Evolutionary conservation across 2,113 vertebrate species (phyloP), one percentile per base, ranked within the genome.

Genomic region (Melanotaenia duboulayi): DNA sequence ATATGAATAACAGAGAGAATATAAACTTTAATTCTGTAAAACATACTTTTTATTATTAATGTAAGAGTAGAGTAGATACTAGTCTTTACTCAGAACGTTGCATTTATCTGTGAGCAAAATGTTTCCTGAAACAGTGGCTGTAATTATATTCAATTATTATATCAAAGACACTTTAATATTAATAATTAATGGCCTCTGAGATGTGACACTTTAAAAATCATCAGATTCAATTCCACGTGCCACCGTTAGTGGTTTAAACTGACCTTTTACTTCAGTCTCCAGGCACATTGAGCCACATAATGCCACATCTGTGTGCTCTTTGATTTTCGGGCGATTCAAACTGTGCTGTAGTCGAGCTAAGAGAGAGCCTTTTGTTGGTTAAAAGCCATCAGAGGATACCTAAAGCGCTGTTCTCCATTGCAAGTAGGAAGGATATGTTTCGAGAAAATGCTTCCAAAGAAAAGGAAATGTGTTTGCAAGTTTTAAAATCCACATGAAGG

Each of bases 251-350:
- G 92, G 88, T 88, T 78, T 71, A 48, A 49, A 25, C 11, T 93
- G 92, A 93, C 92, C 91, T 94, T n/a, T 94, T 92, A 83, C 65
- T 49, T 75, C 66, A 76, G 88, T 82, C 90, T 91, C 50, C 79
- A 88, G 89, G 88, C 91, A 60, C 71, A 75, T 80, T 82, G 62
- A 74, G 63, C 49, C 13, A 66, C 80, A 92, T 83, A 91, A 91
- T 85, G 87, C 78, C 67, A 4, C 44, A 69, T 91, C 91, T 89
- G 91, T 93, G 92, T 93, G 63, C 79, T 78, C 63, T 59, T 74
- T 82, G 63, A 85, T 86, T 80, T 85, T 78, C 65, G 17, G 58
- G 50, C 58, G 39, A 13, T 56, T 84, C 20, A 82, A 75, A 74
- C 77, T 79, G 67, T 78, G 73, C 85, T 58, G 44, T 59, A 75